A percentile compares a stretch with the other conserved stretches of the same genome.
These are phyloP conservation scores for Nomia melanderi DNA, from an alignment of 1,140 invertebrate species.

Conservation along the genomic window DNA sequence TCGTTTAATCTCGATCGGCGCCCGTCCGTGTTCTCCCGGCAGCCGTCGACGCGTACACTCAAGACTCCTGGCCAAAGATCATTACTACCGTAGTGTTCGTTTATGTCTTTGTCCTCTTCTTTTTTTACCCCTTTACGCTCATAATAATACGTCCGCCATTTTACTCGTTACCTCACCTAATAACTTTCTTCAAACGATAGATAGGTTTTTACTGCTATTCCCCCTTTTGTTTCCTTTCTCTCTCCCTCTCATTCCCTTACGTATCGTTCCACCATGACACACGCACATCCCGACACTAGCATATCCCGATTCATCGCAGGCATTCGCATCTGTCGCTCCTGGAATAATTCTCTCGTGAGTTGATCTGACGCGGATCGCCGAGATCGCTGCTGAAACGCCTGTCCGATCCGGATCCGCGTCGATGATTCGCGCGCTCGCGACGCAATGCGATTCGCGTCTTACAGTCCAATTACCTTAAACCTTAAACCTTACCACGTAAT, in stretches of 20 bases:
- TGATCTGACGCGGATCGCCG: conserved; percentile 25
- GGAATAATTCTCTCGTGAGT: conserved; percentile 31
- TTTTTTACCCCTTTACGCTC: conserved; percentile 53
- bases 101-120: conserved; percentile 45
- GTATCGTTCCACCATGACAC: conserved; percentile 52
- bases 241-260: too few species aligned
- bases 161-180: conserved; percentile 55
- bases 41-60: conserved; percentile 52
- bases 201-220: conserved; percentile 51
- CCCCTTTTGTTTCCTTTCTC: too few species aligned
- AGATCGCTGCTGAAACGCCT: background rate
- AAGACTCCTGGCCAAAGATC: conserved; percentile 60
- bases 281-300: background rate
- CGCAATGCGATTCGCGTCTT: conserved; percentile 15
- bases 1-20: too few species aligned
- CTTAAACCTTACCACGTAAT: conserved; percentile 71
- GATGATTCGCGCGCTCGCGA: background rate
- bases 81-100: conserved; percentile 52
- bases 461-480: conserved; percentile 25
- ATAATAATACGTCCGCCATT: conserved; percentile 62
- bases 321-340: background rate
- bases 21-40: background rate
- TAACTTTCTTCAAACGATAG: conserved; percentile 68
- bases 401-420: background rate
- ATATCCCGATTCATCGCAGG: background rate